A percentile compares a stretch with the other conserved stretches of the same genome.
These are phyloP conservation scores for Digitonthophagus gazella DNA, from an alignment of 2,888 invertebrate genomes.

Conservation along the genomic window DNA sequence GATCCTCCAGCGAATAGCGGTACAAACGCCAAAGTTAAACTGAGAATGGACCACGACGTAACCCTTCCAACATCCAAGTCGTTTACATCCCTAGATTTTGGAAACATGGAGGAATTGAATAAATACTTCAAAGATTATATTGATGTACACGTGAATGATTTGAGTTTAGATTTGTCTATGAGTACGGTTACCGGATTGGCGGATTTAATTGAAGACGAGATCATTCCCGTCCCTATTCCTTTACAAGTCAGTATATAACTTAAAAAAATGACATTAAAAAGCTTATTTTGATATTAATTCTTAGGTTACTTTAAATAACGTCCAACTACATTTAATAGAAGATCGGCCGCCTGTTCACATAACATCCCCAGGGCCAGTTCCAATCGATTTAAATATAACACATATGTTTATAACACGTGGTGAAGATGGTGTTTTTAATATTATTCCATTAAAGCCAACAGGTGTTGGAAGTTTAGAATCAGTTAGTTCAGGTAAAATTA, in stretches of 20 bases:
- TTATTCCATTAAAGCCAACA: conserved; percentile 58
- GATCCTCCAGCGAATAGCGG: conserved; percentile 59
- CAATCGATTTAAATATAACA: conserved; percentile 72
- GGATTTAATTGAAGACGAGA: conserved; percentile 86
- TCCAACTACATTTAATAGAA: conserved; percentile 74
- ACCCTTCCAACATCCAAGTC: conserved; percentile 47
- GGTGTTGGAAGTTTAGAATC: conserved; percentile 25
- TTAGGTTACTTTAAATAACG: conserved; percentile 71
- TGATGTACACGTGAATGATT: conserved; percentile 64
- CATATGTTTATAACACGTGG: conserved; percentile 70
- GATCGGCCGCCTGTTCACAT: conserved; percentile 79
- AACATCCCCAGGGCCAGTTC: conserved; percentile 79
- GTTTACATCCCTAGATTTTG: conserved; percentile 46
- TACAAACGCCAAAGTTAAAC: conserved; percentile 56
- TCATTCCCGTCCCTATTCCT: conserved; percentile 76
- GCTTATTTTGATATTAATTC: conserved; percentile 24
- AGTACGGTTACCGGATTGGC: conserved; percentile 78
- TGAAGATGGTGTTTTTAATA: conserved; percentile 69
- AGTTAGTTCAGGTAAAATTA: conserved; percentile 31
- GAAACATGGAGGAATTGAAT: conserved; percentile 50
- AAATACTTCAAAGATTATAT: conserved; percentile 56
- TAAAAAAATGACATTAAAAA: conserved; percentile 13
- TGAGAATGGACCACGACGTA: conserved; percentile 62
- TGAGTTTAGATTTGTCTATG: conserved; percentile 71
- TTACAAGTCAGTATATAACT: conserved; percentile 65